phyloP scores from a whole-genome alignment of 2,888 invertebrate species.

The Pollenia amentaria region DNA sequence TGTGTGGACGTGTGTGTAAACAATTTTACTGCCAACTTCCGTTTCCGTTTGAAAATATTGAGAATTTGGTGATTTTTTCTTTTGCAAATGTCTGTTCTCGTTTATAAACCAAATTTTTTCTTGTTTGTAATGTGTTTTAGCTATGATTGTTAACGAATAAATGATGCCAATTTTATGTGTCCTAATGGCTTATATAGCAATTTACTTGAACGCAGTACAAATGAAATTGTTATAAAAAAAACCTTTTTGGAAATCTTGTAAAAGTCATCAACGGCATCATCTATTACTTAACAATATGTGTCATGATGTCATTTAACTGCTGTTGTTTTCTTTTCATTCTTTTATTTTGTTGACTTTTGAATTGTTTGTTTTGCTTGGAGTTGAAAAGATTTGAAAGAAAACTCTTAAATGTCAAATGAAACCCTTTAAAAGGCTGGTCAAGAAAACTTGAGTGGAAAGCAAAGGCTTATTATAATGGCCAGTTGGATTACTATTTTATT shows the following conservation, averaged over 20 bases:
- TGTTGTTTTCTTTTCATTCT: slow-evolving; percentile 34
- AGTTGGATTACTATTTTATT: slow-evolving; percentile 32
- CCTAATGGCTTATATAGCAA: slow-evolving; percentile 74
- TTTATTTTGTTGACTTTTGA: background rate
- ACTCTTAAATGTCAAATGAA: slow-evolving; percentile 58
- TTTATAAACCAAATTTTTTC: background rate
- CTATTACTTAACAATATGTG: slow-evolving; percentile 32
- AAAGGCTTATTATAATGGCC: slow-evolving; percentile 12
- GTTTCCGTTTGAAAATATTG: slow-evolving; percentile 48
- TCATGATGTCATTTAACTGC: slow-evolving; percentile 45
- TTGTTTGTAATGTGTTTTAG: slow-evolving; percentile 47
- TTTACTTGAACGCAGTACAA: background rate
- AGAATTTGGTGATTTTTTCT: background rate
- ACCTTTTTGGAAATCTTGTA: slow-evolving; percentile 41
- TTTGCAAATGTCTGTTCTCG: background rate
- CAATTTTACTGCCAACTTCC: slow-evolving; percentile 57
- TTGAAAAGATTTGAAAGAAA: slow-evolving; percentile 43
- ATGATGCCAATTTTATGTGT: slow-evolving; percentile 60
- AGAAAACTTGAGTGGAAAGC: background rate
- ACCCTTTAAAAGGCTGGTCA: slow-evolving; percentile 39
- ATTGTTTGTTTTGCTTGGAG: slow-evolving; percentile 33
- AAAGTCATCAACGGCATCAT: slow-evolving; percentile 28
- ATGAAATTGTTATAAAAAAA: slow-evolving; percentile 6
- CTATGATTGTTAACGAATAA: slow-evolving; percentile 61
- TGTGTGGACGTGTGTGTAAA: slow-evolving; percentile 8